These are phyloP conservation scores for Meloe dianella DNA, from an alignment of 2,888 invertebrate species.

Conservation along the genomic window DNA sequence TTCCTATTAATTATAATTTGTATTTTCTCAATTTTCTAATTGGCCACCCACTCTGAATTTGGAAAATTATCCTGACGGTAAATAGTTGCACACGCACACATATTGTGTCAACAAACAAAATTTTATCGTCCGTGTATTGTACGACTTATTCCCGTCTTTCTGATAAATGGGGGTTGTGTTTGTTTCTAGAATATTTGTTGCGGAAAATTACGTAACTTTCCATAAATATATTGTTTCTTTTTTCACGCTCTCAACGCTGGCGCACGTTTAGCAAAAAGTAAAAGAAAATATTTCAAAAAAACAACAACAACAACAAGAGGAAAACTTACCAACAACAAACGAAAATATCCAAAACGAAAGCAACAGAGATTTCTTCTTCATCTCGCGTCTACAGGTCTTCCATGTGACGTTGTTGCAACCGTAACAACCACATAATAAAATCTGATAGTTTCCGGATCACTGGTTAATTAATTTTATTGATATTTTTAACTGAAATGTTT, in stretches of 20 bases:
- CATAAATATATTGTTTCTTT: neutral
- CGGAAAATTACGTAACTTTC: constrained; percentile 6
- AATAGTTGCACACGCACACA: neutral
- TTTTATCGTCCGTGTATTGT: neutral
- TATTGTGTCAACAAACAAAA: neutral
- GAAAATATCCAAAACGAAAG: constrained; percentile 46
- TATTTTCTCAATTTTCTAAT: neutral
- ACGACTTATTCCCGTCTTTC: neutral
- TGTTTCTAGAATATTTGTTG: constrained; percentile 15
- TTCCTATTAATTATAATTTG: neutral
- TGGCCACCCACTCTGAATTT: neutral
- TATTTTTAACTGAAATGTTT: neutral
- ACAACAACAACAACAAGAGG: neutral
- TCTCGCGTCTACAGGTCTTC: constrained; percentile 32
- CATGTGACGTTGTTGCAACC: constrained; percentile 30
- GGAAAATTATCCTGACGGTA: neutral
- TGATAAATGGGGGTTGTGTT: constrained; percentile 1
- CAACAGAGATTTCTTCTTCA: constrained; percentile 35
- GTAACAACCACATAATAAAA: constrained; percentile 30
- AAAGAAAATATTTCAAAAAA: no score
- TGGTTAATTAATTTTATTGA: neutral
- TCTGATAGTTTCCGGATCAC: constrained; percentile 18
- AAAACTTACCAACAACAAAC: constrained; percentile 44
- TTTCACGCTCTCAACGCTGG: no score
- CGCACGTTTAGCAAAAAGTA: no score